phyloP scores from a whole-genome alignment of 1,140 invertebrate genomes.

The Listronotus oregonensis region DNA sequence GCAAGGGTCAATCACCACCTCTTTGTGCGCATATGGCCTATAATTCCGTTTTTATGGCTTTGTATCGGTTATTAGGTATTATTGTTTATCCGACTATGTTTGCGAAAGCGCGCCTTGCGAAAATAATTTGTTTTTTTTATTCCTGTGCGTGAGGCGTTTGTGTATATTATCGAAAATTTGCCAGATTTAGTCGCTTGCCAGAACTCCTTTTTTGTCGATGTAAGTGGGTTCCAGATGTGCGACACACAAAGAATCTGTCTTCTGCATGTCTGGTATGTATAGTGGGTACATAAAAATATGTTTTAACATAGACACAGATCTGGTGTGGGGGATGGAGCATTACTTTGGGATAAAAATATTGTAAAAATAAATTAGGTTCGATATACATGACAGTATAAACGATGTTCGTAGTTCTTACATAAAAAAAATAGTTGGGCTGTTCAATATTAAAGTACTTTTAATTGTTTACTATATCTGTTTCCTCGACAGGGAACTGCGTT shows the following conservation, averaged over 20 bases:
- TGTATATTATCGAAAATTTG: slow-evolving; percentile 6
- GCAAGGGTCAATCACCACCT: slow-evolving; percentile 44
- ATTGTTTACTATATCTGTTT: no score
- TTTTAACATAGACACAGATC: no score
- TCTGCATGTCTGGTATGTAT: background rate
- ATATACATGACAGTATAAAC: no score
- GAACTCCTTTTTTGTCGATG: slow-evolving; percentile 11
- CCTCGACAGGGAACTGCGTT: no score
- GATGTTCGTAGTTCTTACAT: no score
- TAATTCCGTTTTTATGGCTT: slow-evolving; percentile 49
- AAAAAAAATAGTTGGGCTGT: no score
- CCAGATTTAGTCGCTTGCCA: slow-evolving; percentile 13
- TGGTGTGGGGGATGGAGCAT: no score
- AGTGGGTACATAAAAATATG: no score
- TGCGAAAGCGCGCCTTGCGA: slow-evolving; percentile 38
- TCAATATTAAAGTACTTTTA: no score
- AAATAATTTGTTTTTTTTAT: slow-evolving; percentile 40
- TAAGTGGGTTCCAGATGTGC: background rate
- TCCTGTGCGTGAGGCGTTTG: slow-evolving; percentile 7
- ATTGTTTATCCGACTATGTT: slow-evolving; percentile 47
- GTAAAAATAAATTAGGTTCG: no score
- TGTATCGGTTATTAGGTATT: slow-evolving; percentile 41
- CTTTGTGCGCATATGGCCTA: slow-evolving; percentile 45
- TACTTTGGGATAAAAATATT: no score
- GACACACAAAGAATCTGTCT: background rate